Conservation (phyloP, 2,797 vertebrate species). For the Sebastolobus altivelis region DNA sequence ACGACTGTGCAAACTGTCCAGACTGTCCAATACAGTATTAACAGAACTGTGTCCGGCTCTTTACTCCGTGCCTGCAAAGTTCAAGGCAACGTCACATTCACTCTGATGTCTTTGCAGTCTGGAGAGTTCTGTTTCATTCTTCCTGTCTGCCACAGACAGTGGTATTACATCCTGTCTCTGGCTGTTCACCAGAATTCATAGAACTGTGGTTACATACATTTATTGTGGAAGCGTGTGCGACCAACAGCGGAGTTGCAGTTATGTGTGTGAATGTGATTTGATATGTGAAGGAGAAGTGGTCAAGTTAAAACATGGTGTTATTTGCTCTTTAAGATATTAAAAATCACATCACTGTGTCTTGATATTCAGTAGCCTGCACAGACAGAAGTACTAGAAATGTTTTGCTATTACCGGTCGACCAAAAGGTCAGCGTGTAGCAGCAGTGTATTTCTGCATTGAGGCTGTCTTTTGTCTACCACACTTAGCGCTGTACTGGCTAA, state of each 20-base stretch:
- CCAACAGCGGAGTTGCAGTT: background rate
- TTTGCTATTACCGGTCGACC: background rate
- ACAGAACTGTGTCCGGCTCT: background rate
- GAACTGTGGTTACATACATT: background rate
- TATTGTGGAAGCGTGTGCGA: background rate
- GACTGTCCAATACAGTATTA: background rate
- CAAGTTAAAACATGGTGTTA: background rate
- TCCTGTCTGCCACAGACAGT: background rate
- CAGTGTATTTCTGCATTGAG: background rate
- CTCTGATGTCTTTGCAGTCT: background rate
- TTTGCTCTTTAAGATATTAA: background rate
- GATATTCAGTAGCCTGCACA: background rate
- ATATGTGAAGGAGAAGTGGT: too few relatives aligned
- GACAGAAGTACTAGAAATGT: background rate
- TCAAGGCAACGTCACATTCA: background rate
- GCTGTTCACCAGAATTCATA: background rate
- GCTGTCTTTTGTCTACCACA: background rate
- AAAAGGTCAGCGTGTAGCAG: background rate
- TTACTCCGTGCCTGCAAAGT: background rate
- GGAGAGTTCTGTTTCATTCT: background rate
- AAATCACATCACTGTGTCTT: background rate
- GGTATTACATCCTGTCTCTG: background rate
- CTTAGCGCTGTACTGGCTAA: background rate
- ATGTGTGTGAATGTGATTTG: too few relatives aligned
- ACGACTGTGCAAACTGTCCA: background rate